A percentile compares a stretch with the other conserved stretches of the same genome.
Conservation (phyloP, 2,113 vertebrate genomes). For the Dasyprocta punctata region DNA sequence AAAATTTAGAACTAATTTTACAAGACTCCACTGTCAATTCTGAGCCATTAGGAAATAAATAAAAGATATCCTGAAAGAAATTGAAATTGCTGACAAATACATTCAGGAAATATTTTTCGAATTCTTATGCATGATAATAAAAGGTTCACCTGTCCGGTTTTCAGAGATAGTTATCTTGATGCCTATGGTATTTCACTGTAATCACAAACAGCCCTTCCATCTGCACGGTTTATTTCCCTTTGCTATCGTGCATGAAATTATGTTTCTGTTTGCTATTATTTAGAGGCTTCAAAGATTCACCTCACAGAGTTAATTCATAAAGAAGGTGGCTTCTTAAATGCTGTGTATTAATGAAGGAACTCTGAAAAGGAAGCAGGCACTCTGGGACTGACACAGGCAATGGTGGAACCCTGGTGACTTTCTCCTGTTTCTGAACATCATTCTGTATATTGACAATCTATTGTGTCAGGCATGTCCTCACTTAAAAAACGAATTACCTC, state of each 20-base stretch:
- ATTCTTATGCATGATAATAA: neutral
- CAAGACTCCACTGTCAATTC: neutral
- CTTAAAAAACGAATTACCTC: neutral
- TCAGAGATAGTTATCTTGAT: neutral
- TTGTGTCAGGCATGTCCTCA: neutral
- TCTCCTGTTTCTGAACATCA: neutral
- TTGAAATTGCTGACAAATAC: neutral
- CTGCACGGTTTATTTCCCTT: neutral
- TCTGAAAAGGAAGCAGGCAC: neutral
- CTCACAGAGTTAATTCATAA: neutral
- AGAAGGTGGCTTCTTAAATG: neutral
- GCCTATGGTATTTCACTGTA: neutral
- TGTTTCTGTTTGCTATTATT: neutral
- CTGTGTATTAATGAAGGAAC: neutral
- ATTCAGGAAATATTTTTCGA: neutral
- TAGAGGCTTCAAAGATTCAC: neutral
- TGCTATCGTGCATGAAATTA: neutral
- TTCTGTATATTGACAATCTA: neutral
- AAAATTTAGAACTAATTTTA: neutral
- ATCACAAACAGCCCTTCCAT: neutral
- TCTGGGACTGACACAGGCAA: neutral
- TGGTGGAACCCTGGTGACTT: neutral
- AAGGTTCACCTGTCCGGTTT: neutral
- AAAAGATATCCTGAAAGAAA: neutral
- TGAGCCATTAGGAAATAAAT: neutral